Conservation (phyloP, 2,113 vertebrate species). For the Haemorhous mexicanus region DNA sequence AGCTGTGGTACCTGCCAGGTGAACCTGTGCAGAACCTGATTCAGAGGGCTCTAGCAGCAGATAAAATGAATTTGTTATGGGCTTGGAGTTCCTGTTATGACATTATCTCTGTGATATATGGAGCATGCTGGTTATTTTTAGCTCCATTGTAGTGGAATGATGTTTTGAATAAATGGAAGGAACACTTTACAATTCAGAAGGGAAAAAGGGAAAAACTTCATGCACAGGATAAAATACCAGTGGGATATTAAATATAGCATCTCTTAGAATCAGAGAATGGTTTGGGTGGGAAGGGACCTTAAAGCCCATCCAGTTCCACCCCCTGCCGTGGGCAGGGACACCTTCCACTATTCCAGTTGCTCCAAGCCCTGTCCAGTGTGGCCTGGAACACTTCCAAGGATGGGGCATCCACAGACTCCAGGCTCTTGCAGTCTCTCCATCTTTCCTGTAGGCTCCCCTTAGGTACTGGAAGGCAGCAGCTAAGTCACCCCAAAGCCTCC, state of each 20-base stretch:
- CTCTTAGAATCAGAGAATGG: neutral
- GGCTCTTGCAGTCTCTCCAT: neutral
- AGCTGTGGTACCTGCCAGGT: neutral
- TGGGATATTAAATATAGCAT: neutral
- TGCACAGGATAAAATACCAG: neutral
- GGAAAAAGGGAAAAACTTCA: neutral
- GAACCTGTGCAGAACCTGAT: neutral
- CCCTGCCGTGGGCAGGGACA: neutral
- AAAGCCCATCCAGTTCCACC: neutral
- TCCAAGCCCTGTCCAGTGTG: neutral
- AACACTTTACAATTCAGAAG: neutral
- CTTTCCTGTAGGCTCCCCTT: neutral
- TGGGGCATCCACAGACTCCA: neutral
- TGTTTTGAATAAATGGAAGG: neutral
- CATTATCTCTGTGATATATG: constrained; percentile 43
- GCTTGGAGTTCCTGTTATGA: constrained; percentile 52
- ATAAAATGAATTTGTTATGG: constrained; percentile 1
- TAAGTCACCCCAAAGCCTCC: neutral
- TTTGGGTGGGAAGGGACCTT: neutral
- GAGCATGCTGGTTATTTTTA: constrained; percentile 21
- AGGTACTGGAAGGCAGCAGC: neutral
- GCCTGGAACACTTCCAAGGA: neutral
- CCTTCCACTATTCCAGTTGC: neutral
- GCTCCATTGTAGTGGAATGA: constrained; percentile 10
- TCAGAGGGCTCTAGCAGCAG: neutral